Conservation (phyloP, 2,113 vertebrate genomes). For the Pampusana beccarii region DNA sequence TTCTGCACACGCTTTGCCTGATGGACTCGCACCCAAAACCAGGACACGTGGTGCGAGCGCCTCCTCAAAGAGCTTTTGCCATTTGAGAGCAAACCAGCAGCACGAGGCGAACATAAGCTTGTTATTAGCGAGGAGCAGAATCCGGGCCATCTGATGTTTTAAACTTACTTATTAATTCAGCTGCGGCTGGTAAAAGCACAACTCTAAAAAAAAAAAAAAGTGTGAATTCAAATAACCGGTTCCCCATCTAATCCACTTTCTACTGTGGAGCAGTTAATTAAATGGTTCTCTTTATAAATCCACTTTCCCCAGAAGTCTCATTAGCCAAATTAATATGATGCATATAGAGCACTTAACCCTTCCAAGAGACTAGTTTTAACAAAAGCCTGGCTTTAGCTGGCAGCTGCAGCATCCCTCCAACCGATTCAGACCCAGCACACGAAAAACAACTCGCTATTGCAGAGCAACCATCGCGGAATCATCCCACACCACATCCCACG, state of each 20-base stretch:
- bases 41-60: accelerated
- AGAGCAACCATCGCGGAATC: not conserved
- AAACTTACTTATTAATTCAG: conserved; percentile 25
- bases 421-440: not conserved
- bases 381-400: not conserved
- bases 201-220: not conserved
- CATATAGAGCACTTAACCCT: conserved; percentile 19
- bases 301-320: conserved; percentile 51
- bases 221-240: conserved; percentile 12
- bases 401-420: not conserved
- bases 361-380: not conserved
- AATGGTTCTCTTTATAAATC: conserved; percentile 31
- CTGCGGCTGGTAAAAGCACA: conserved; percentile 43
- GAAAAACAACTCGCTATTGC: not conserved
- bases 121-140: conserved; percentile 13
- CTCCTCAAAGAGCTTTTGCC: not conserved
- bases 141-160: conserved; percentile 42
- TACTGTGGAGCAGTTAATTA: conserved; percentile 43
- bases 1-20: not conserved
- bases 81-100: not conserved
- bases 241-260: not conserved
- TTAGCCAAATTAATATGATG: conserved; percentile 56
- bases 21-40: not conserved
- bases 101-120: not conserved
- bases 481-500: not conserved